phyloP scores from a whole-genome alignment of 2,888 invertebrate genomes.

The Sphaerophoria rueppellii region DNA sequence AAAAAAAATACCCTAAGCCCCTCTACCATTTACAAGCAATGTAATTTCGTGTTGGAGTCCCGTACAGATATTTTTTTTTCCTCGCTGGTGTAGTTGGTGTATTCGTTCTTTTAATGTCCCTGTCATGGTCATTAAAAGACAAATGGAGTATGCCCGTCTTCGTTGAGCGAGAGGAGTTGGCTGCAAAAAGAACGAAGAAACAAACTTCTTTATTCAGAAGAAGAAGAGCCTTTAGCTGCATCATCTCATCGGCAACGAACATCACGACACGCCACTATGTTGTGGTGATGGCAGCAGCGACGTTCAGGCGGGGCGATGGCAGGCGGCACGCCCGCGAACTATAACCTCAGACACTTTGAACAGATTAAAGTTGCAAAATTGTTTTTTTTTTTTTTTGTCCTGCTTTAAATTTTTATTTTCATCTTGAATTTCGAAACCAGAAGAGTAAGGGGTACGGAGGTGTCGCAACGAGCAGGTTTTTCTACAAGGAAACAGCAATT shows the following conservation, averaged over 20 bases:
- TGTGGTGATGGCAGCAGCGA: too few relatives aligned
- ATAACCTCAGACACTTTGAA: conserved; percentile 46
- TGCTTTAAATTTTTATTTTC: not conserved
- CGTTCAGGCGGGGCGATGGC: not conserved
- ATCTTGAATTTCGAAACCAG: not conserved
- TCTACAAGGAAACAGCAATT: not conserved
- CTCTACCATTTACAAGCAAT: conserved; percentile 41
- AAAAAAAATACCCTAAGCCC: too few relatives aligned
- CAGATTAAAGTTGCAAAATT: conserved; percentile 55
- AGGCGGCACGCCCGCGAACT: conserved; percentile 19
- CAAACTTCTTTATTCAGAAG: conserved; percentile 15
- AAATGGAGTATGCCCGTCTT: conserved; percentile 50
- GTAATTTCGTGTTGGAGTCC: conserved; percentile 34
- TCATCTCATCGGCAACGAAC: conserved; percentile 21
- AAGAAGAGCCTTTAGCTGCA: conserved; percentile 24
- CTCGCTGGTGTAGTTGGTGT: not conserved
- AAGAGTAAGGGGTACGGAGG: not conserved
- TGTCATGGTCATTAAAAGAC: conserved; percentile 57
- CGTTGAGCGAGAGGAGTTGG: conserved; percentile 2
- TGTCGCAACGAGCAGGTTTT: not conserved
- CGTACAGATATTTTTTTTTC: not conserved
- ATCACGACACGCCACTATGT: not conserved
- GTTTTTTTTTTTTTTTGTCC: conserved; percentile 1
- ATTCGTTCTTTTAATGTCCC: conserved; percentile 13
- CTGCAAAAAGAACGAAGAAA: not conserved